Base-by-base conservation (phyloP, 2,113 vertebrate genomes). In the Dermatemys mawii region DNA sequence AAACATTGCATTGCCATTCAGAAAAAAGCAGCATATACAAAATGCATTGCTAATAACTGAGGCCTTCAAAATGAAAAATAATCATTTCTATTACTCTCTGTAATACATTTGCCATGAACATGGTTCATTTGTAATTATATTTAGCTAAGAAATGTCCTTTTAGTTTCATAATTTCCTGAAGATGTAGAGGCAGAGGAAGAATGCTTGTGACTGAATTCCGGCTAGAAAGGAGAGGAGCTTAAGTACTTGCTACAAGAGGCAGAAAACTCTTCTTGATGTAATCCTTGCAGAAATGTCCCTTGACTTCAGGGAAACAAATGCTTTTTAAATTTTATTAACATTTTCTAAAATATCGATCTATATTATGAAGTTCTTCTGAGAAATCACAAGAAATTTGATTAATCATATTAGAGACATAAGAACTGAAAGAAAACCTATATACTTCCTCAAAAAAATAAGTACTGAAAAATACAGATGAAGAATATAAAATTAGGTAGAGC, bases 61-160 rank as follows among this genome's bases (percentile, higher is more conserved):
- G 93, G 94, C 84, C 96, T 97, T 97, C 95, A 78, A 89, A 97
- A 97, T 93, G 83, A 98, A 98, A 98, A 98, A 97, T 96, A 97
- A 96, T 98, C 95, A 96, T 97, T 98, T 96, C 97, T 98, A 97
- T 97, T 97, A 95, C 92, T 97, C 92, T 97, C 87, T 94, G 89
- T 96, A 84, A 91, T 86, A 96, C 86, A 96, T 97, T 92, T 93
- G 90, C 95, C 96, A 95, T 97, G 97, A 98, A 97, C 94, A 95
- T 78, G 93, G 90, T 93, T 97, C 53, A 93, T 93, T 93, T 95
- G 90, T 97, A 98, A 98, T 98, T 97, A 95, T 90, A 95, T 95
- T 97, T 97, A n/a, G 35, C 84, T 51, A 96, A 97, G 83, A 97
- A 94, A 70, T 94, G 92, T 96, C 95, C 95, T 97, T 94, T 93